phyloP scores from a whole-genome alignment of 2,113 vertebrate genomes.

The Chaetorhynchus papuensis region DNA sequence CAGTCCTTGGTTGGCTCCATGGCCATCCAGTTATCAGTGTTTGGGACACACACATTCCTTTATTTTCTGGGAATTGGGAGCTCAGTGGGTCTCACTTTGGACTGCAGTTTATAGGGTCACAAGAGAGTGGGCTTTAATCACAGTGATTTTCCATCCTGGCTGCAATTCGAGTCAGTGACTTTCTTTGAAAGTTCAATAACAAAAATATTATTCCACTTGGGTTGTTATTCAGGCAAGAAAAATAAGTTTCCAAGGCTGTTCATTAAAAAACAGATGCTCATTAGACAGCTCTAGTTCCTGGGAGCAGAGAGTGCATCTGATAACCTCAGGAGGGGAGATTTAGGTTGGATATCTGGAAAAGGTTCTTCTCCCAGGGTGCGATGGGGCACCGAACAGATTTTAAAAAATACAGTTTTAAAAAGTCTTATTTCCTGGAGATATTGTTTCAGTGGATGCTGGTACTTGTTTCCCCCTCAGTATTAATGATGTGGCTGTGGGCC shows the following conservation, averaged over 20 bases:
- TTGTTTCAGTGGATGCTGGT: not conserved
- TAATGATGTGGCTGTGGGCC: not conserved
- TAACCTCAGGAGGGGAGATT: not conserved
- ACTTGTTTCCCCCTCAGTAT: not conserved
- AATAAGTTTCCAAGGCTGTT: not conserved
- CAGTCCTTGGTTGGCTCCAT: not conserved
- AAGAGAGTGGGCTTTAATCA: not conserved
- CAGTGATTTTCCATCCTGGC: not conserved
- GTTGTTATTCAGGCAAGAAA: not conserved
- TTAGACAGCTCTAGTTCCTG: not conserved
- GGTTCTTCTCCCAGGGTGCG: not conserved
- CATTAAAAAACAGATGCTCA: fast-evolving
- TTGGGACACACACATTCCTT: not conserved
- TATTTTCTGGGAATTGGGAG: not conserved
- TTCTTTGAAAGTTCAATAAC: not conserved
- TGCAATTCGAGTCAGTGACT: not conserved
- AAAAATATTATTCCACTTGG: not conserved
- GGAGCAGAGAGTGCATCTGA: not conserved
- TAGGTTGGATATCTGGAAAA: not conserved
- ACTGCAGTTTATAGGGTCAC: fast-evolving
- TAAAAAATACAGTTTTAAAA: not conserved
- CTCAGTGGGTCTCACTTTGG: not conserved
- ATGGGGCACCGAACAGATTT: not conserved
- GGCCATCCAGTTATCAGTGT: not conserved
- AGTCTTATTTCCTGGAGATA: not conserved